Percentiles rank a stretch among this genome's conserved stretches.
Evolutionary conservation across 1,140 invertebrate species (phyloP).

Genomic region (Drosophila nigromelanica): DNA sequence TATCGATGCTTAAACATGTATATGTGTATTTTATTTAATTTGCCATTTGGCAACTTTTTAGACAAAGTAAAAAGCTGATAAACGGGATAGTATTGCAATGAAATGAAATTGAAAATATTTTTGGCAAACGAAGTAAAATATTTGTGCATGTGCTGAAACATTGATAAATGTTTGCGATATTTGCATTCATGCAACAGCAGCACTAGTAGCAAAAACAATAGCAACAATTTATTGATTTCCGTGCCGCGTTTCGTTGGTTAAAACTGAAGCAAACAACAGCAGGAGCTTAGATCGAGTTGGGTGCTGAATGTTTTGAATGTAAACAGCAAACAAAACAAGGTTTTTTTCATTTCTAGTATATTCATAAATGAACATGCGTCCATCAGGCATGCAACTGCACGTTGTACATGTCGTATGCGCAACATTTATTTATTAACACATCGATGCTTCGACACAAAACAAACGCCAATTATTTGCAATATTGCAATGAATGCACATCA

Average conservation of each 20-base stretch:
- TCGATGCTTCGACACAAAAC: constrained; percentile 30
- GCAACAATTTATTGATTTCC: constrained; percentile 68
- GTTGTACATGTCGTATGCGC: constrained; percentile 16
- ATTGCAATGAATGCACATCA: constrained; percentile 53
- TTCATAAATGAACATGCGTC: constrained; percentile 29
- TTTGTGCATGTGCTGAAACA: constrained; percentile 42
- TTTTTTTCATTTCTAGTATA: neutral
- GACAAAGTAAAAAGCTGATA: constrained; percentile 14
- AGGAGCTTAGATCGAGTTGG: neutral
- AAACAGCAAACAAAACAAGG: constrained; percentile 20
- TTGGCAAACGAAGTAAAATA: constrained; percentile 34
- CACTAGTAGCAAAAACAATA: constrained; percentile 1
- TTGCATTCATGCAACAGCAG: constrained; percentile 47
- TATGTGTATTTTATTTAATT: constrained; percentile 43
- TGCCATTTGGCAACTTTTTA: constrained; percentile 23
- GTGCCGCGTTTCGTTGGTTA: constrained; percentile 23
- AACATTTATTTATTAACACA: constrained; percentile 62
- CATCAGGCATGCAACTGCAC: constrained; percentile 9
- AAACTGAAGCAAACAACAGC: constrained; percentile 37
- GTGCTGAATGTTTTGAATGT: neutral
- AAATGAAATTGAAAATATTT: constrained; percentile 40
- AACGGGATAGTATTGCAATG: constrained; percentile 16
- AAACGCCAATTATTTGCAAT: constrained; percentile 35
- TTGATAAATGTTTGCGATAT: constrained; percentile 59
- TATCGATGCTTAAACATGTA: neutral